Evolutionary conservation across 2,797 vertebrate species (phyloP).

Genomic region (Myotis vivesi): DNA sequence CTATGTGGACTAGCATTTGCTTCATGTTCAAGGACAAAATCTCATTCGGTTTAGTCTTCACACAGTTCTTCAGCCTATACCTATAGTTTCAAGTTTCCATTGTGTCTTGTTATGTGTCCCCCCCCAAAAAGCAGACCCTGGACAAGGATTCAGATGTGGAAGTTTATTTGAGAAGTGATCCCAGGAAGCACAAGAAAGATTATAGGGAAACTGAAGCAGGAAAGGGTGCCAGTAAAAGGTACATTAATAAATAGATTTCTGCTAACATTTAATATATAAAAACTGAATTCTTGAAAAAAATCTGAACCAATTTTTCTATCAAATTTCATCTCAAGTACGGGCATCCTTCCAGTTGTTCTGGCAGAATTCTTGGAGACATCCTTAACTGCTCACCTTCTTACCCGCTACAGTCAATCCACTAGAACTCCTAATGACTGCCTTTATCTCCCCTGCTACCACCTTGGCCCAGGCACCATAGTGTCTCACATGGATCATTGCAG

Average conservation of each 20-base stretch:
- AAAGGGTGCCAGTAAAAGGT: not conserved
- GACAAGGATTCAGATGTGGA: not conserved
- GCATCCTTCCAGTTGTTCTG: not conserved
- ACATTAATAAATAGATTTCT: not conserved
- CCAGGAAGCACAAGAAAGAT: not conserved
- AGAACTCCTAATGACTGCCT: not conserved
- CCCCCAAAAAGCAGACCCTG: not conserved
- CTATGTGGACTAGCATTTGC: not conserved
- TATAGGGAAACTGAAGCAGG: not conserved
- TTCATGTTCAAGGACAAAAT: fast-evolving
- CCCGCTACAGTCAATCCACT: fast-evolving
- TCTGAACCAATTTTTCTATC: not conserved
- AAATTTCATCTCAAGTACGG: not conserved
- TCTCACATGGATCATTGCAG: not conserved
- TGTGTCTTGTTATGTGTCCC: not conserved
- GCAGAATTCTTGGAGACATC: not conserved
- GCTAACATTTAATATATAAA: not conserved
- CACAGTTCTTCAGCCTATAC: not conserved
- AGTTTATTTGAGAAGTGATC: not conserved
- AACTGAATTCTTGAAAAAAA: not conserved
- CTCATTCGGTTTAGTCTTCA: not conserved
- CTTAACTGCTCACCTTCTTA: not conserved
- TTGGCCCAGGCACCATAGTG: not conserved
- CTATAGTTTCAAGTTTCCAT: not conserved
- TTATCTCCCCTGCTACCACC: not conserved